phyloP scores from a whole-genome alignment of 1,140 invertebrate genomes.

The Zaprionus africanus region DNA sequence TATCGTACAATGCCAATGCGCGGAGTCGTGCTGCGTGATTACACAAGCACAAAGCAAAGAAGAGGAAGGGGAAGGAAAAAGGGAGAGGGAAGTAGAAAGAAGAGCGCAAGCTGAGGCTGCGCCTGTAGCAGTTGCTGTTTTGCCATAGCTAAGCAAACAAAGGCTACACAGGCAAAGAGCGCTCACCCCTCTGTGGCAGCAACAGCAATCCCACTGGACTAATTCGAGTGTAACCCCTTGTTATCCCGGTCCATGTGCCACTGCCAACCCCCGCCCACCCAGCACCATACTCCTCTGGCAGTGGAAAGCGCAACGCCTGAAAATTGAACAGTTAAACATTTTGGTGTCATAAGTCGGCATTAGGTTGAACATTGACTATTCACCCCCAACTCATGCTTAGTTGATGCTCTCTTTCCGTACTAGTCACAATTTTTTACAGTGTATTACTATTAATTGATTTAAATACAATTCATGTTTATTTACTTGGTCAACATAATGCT shows the following conservation, averaged over 20 bases:
- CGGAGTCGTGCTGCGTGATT: slow-evolving; percentile 69
- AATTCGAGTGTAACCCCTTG: slow-evolving; percentile 80
- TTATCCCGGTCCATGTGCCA: slow-evolving; percentile 41
- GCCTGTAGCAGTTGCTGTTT: slow-evolving; percentile 38
- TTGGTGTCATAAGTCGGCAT: slow-evolving; percentile 84
- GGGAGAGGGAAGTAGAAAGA: background rate
- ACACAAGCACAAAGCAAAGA: slow-evolving; percentile 50
- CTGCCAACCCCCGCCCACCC: background rate
- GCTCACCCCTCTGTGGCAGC: slow-evolving; percentile 27
- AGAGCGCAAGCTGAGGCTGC: slow-evolving; percentile 4
- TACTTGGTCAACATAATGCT: background rate
- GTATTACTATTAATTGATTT: slow-evolving; percentile 31
- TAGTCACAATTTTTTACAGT: background rate
- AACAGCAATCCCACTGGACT: slow-evolving; percentile 67
- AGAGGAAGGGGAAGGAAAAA: slow-evolving; percentile 31
- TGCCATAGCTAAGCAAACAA: slow-evolving; percentile 46
- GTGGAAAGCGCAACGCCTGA: slow-evolving; percentile 60
- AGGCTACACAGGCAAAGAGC: slow-evolving; percentile 30
- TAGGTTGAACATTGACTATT: slow-evolving; percentile 36
- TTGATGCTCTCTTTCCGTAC: background rate
- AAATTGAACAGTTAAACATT: slow-evolving; percentile 83
- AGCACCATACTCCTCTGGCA: background rate
- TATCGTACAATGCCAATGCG: slow-evolving; percentile 23
- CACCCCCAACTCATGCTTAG: background rate
- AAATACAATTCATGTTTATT: background rate